Evolutionary conservation across 1,140 invertebrate genomes (phyloP), one percentile per base, ranked within the genome.

Genomic region (Paralvinella palmiformis): DNA sequence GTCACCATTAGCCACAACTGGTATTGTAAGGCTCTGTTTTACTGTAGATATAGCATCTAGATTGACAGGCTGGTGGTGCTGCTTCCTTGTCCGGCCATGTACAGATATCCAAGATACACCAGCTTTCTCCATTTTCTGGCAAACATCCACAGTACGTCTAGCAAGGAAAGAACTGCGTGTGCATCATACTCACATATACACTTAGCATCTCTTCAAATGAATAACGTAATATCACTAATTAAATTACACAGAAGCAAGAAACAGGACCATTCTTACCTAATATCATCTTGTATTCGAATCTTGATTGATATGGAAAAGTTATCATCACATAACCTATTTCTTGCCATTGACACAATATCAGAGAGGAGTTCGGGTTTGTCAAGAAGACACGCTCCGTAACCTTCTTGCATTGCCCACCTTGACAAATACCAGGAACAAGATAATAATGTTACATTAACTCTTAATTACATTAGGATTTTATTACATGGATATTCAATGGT

Each of bases 1-100:
- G 75, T 91, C 91, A 61, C 95, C 95, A 85, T 98, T 98, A 1
- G 91, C 92, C 70, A 97, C 85, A 0, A 97, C 81, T 13, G 95
- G 94, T 65, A 96, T 82, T 44, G 81, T 71, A 6, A 95, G 72
- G 62, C 82, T 85, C 59, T 90, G 83, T 67, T 86, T 87, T n/a
- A 96, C 86, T 6, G 86, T 75, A 74, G 84, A 85, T 50, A 97
- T 86, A 27, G 86, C 85, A 35, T 88, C 83, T 37, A 87, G 70
- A 79, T 95, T 85, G 1, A 94, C 89, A 55, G 89, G 87, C 67
- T 88, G 86, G 74, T 85, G 84, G 79, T 91, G 87, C 74, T 96
- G 89, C 27, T 84, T 76, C n/a, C 87, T 85, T 44, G 91, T 96
- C 68, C 95, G 83, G 3, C 89, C 94, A 84, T 98, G 95, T 20